Conservation (phyloP, 2,888 invertebrate genomes). For the Lepeophtheirus nordmannii region DNA sequence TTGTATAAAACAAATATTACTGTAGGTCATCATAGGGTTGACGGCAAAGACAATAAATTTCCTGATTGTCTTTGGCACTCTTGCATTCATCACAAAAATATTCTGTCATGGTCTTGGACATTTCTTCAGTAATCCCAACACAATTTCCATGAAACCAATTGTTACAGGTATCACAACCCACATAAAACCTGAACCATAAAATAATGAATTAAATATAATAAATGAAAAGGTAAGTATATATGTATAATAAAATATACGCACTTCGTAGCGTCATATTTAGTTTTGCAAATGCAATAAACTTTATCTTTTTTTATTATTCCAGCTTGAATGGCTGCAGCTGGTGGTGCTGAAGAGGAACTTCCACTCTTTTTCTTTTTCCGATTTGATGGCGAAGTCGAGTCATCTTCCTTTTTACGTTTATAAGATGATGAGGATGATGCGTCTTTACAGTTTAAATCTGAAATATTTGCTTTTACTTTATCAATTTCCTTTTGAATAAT, state of each 20-base stretch:
- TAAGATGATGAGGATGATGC: not conserved
- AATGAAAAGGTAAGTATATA: not conserved
- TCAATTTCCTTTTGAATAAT: conserved; percentile 51
- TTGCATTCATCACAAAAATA: conserved; percentile 69
- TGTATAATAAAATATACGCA: conserved; percentile 36
- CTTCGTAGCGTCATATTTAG: conserved; percentile 67
- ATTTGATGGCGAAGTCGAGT: not conserved
- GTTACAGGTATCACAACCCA: conserved; percentile 90
- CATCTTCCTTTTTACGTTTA: conserved; percentile 2
- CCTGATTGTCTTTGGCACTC: conserved; percentile 69
- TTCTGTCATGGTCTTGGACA: conserved; percentile 73
- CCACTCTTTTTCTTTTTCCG: conserved; percentile 2
- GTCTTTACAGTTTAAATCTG: not conserved
- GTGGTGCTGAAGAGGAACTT: conserved; percentile 6
- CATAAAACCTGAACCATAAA: conserved; percentile 79
- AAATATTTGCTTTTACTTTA: not conserved
- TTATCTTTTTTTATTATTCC: conserved; percentile 22
- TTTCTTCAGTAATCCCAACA: conserved; percentile 78
- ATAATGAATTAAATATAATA: conserved; percentile 25
- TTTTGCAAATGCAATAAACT: conserved; percentile 24
- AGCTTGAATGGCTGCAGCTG: conserved; percentile 23
- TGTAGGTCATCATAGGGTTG: conserved; percentile 28
- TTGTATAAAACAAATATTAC: conserved; percentile 26
- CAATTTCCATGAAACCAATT: conserved; percentile 99
- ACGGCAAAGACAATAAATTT: conserved; percentile 85